A percentile compares a stretch with the other conserved stretches of the same genome.
phyloP scores from a whole-genome alignment of 2,888 invertebrate species.

The Drosophila kuntzei region DNA sequence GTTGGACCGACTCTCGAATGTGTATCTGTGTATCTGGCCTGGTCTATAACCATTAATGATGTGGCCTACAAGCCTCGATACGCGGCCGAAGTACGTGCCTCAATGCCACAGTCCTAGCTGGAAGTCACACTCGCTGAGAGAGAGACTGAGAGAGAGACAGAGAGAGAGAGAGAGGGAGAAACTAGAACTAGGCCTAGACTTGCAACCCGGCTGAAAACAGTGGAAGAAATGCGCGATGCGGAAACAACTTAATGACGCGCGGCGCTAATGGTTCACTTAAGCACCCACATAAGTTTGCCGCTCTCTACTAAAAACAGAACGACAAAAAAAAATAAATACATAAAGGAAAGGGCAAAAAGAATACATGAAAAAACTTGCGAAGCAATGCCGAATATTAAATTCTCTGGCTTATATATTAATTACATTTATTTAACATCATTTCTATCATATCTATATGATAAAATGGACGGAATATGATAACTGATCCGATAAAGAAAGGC shows the following conservation, averaged over 20 bases:
- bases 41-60: conserved; percentile 78
- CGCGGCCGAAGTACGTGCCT: conserved; percentile 54
- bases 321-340: conserved; percentile 31
- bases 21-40: conserved; percentile 19
- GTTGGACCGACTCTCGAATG: too few species aligned
- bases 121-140: background rate
- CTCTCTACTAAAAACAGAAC: conserved; percentile 51
- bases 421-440: background rate
- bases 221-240: conserved; percentile 77
- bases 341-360: background rate
- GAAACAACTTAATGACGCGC: conserved; percentile 83
- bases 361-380: background rate
- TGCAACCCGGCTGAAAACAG: conserved; percentile 52
- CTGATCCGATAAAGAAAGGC: background rate
- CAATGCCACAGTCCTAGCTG: conserved; percentile 46
- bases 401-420: conserved; percentile 2
- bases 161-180: background rate
- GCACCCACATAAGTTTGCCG: conserved; percentile 78
- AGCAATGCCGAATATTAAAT: background rate
- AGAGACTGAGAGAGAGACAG: conserved; percentile 1
- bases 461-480: background rate
- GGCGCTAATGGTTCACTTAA: conserved; percentile 83
- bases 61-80: conserved; percentile 67
- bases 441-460: background rate
- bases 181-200: conserved; percentile 27